Evolutionary conservation across 2,888 invertebrate species (phyloP), one percentile per base, ranked within the genome.

Genomic region (Cheilosia soror): DNA sequence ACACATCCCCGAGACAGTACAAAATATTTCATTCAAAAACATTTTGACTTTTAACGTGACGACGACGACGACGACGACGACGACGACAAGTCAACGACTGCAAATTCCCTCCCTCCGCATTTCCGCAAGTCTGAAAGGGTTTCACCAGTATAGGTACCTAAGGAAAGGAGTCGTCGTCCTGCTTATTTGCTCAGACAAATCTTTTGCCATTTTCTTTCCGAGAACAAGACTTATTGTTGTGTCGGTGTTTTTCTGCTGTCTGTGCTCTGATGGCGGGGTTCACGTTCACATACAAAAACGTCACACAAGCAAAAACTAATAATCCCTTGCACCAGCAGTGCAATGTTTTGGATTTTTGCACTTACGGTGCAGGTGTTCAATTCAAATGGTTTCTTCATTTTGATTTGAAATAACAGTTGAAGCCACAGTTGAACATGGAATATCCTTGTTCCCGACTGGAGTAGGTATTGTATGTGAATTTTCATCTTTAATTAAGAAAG

Each of bases 281-380:
- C 15, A 5, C 15, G 20, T 33, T n/a, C 20, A 33, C 13, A 55
- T 20, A 65, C 47, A 66, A 58, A 75, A 58, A 47, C 66, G 42
- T 55, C 68, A 77, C 33, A 51, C 51, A 62, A 62, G 44, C 42
- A 60, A 62, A 77, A 69, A 77, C 62, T 63, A 77, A 62, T 69
- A 77, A 53, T 63, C 44, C 57, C 44, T 47, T 62, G 51, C 69
- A 29, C 25, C 76, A 77, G 42, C 68, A 76, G 68, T 55, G 68
- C 47, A 29, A 15, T 60, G 65, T 49, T 37, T 5, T n/a, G 9
- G 5, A 6, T 15, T n/a, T 4, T 40, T 49, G 7, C 31, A 25
- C 42, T 60, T 51, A 33, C 60, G 66, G 49, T 68, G 68, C 77
- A 77, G 77, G 69, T 77, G 69, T 77, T 77, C 60, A 53, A 53